These are phyloP conservation scores for Orchesellides sinensis DNA, from an alignment of 2,888 invertebrate species.

Conservation along the genomic window DNA sequence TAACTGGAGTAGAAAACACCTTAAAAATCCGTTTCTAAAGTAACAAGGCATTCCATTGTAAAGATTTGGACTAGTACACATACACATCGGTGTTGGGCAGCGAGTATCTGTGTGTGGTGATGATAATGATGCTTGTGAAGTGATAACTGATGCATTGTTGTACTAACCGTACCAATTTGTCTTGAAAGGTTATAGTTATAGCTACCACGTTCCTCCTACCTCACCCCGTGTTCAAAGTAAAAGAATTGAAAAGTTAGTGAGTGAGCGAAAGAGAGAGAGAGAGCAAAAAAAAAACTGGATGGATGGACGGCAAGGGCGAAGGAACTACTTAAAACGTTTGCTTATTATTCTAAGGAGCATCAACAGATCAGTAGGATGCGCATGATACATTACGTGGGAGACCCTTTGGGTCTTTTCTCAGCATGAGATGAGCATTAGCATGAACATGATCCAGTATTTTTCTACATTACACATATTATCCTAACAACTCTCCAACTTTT, in stretches of 20 bases:
- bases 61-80: not conserved
- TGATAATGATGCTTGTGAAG: slow-evolving; percentile 59
- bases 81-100: not conserved
- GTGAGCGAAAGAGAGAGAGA: not conserved
- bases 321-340: slow-evolving; percentile 48
- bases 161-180: slow-evolving; percentile 67
- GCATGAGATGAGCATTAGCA: slow-evolving; percentile 72
- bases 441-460: slow-evolving; percentile 64
- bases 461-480: slow-evolving; percentile 45
- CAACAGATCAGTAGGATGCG: slow-evolving; percentile 63
- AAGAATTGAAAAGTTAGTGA: not conserved
- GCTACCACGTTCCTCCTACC: slow-evolving; percentile 42
- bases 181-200: slow-evolving; percentile 57
- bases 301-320: slow-evolving; percentile 23
- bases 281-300: not conserved
- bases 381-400: slow-evolving; percentile 65
- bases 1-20: not conserved
- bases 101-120: slow-evolving; percentile 22
- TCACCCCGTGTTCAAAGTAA: not conserved
- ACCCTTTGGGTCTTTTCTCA: slow-evolving; percentile 70
- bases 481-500: slow-evolving; percentile 57
- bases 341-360: slow-evolving; percentile 48
- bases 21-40: slow-evolving; percentile 40
- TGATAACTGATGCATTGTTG: slow-evolving; percentile 66
- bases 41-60: slow-evolving; percentile 57